Evolutionary conservation across 2,797 vertebrate genomes (phyloP).

Genomic region (Steatocranus sp.): DNA sequence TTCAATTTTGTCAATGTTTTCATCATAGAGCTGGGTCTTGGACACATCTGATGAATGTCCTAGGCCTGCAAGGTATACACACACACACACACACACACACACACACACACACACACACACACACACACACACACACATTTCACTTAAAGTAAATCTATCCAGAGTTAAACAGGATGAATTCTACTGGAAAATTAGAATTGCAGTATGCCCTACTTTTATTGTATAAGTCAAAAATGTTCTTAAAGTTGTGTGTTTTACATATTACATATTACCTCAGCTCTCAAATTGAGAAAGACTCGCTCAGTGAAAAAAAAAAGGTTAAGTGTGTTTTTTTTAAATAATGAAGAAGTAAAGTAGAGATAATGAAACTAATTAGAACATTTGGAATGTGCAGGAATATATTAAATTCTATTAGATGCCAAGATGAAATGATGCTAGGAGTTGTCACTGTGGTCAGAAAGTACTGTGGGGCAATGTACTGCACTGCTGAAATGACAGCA

Average conservation of each 20-base stretch:
- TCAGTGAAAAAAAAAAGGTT: background rate
- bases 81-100: fast-evolving
- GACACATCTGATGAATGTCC: slow-evolving; percentile 38
- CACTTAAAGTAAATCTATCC: background rate
- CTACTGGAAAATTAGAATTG: background rate
- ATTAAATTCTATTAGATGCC: background rate
- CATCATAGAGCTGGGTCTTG: slow-evolving; percentile 37
- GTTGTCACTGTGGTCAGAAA: background rate
- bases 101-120: no score
- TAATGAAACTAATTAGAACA: background rate
- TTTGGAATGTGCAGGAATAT: background rate
- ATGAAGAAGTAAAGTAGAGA: background rate
- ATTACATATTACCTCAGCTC: background rate
- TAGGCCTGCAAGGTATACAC: background rate
- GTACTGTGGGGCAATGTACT: background rate
- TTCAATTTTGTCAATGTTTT: slow-evolving; percentile 46
- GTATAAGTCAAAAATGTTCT: background rate
- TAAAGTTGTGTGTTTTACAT: background rate
- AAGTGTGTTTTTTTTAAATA: background rate
- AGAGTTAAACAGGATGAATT: background rate
- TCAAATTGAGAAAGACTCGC: background rate
- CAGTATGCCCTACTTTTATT: background rate
- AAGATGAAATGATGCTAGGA: background rate
- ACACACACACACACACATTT: background rate
- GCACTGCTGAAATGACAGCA: background rate